A percentile compares a stretch with the other conserved stretches of the same genome.
Evolutionary conservation across 2,113 vertebrate species (phyloP).

Genomic region (Oncorhynchus kisutch): DNA sequence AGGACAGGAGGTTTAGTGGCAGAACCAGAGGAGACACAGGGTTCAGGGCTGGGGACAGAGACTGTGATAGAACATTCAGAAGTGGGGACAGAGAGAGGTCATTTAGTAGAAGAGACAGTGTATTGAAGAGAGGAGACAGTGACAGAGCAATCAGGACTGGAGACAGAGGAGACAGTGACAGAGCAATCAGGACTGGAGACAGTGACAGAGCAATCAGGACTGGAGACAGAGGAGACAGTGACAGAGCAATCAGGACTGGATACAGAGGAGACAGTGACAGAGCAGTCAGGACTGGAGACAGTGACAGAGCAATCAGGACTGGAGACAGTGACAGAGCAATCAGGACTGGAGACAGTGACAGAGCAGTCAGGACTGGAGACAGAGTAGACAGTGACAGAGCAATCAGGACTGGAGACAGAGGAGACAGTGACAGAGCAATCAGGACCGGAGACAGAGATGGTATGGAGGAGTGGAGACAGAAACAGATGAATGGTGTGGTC

Average conservation of each 20-base stretch:
- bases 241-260: not conserved
- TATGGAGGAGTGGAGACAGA: constrained; percentile 1
- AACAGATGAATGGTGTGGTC: not conserved
- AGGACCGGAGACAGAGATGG: not conserved
- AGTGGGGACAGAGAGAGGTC: constrained; percentile 6
- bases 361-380: not conserved
- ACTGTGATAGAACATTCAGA: constrained; percentile 19
- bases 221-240: not conserved
- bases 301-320: constrained; percentile 11
- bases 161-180: not conserved
- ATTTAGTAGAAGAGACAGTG: not conserved
- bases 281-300: not conserved
- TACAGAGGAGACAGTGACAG: no score
- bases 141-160: not conserved
- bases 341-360: no score
- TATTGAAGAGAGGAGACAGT: not conserved
- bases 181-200: not conserved
- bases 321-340: no score
- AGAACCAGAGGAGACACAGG: not conserved
- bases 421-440: no score
- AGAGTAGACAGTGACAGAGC: not conserved
- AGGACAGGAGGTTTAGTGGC: not conserved
- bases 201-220: no score
- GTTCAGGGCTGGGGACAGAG: not conserved
- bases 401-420: not conserved